phyloP scores from a whole-genome alignment of 2,113 vertebrate species.

The Chamaetylas fuelleborni region DNA sequence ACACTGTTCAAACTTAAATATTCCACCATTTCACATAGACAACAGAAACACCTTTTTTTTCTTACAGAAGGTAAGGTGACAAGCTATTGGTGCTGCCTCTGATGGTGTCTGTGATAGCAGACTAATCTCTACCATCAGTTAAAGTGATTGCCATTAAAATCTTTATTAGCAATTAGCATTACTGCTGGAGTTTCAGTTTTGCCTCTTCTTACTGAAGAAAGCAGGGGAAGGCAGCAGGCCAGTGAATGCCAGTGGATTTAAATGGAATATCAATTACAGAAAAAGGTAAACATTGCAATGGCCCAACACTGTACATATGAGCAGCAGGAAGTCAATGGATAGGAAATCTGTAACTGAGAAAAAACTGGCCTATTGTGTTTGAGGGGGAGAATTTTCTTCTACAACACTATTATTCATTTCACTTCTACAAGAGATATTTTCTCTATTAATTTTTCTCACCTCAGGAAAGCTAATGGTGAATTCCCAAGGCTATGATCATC shows the following conservation, averaged over 20 bases:
- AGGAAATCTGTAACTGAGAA: background rate
- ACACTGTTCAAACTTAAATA: background rate
- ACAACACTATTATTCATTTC: background rate
- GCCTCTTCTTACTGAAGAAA: background rate
- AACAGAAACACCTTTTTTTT: background rate
- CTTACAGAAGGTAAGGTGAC: background rate
- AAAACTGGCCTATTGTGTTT: background rate
- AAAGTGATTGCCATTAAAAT: slow-evolving; percentile 61
- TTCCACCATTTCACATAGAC: background rate
- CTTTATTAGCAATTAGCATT: slow-evolving; percentile 61
- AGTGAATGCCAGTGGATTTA: background rate
- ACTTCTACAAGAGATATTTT: background rate
- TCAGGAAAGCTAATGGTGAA: background rate
- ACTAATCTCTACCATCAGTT: slow-evolving; percentile 51
- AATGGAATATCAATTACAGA: slow-evolving; percentile 7
- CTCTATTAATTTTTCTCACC: background rate
- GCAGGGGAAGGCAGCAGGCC: background rate
- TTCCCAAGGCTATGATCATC: background rate
- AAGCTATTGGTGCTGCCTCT: slow-evolving; percentile 20
- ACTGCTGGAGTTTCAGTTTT: slow-evolving; percentile 4
- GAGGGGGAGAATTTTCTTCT: background rate
- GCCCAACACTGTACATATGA: background rate
- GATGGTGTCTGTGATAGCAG: slow-evolving; percentile 2
- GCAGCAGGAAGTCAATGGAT: background rate
- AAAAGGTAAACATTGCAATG: background rate